A percentile compares a stretch with the other conserved stretches of the same genome.
Conservation (phyloP, 2,113 vertebrate genomes). For the Mormoops blainvillei region DNA sequence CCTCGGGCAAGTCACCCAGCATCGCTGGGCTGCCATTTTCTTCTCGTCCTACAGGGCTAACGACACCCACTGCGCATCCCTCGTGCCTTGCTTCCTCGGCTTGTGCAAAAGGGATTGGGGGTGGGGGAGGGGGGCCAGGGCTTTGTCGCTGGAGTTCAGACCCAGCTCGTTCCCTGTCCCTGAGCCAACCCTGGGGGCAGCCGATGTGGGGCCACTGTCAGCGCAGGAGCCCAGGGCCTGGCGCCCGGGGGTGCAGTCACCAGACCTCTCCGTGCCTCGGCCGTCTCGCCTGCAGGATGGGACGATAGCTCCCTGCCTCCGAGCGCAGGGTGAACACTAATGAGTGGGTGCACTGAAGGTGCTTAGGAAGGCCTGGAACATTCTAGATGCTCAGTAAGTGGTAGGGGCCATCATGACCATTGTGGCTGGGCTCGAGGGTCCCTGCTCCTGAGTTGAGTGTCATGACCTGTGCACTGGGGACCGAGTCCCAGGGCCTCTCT, state of each 20-base stretch:
- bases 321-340: too few relatives aligned
- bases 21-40: neutral
- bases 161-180: rapidly evolving
- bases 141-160: rapidly evolving
- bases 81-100: neutral
- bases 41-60: neutral
- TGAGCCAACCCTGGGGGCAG: neutral
- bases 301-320: rapidly evolving
- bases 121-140: too few relatives aligned
- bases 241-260: neutral
- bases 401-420: too few relatives aligned
- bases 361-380: neutral
- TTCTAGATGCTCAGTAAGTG: neutral
- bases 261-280: neutral
- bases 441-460: neutral
- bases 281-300: neutral
- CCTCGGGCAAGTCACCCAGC: neutral
- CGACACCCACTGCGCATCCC: neutral
- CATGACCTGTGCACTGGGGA: neutral
- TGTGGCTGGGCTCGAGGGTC: neutral
- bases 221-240: neutral
- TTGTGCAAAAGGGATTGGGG: neutral
- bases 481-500: neutral
- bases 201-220: rapidly evolving
- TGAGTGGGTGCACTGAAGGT: neutral